Conservation (phyloP, 64 coral and sea anemone species). For the Acropora yongei region DNA sequence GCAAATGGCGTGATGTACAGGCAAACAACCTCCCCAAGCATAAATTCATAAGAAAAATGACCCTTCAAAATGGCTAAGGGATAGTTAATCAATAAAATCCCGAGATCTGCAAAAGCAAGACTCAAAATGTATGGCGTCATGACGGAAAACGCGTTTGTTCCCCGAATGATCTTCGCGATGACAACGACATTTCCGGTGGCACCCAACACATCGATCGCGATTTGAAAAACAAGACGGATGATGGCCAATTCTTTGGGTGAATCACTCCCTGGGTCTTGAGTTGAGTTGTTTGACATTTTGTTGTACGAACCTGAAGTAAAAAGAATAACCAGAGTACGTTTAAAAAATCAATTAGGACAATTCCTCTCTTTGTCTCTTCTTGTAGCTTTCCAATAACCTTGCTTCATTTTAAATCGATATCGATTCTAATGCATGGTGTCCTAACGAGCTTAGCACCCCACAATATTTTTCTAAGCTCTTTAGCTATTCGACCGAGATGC, state of each 20-base stretch:
- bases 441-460: too few relatives aligned
- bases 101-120: slow-evolving; percentile 45
- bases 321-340: too few relatives aligned
- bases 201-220: slow-evolving; percentile 24
- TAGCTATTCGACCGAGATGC: too few relatives aligned
- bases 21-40: slow-evolving; percentile 12
- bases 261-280: background rate
- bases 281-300: background rate
- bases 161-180: slow-evolving; percentile 19
- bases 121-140: slow-evolving; percentile 50
- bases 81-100: slow-evolving; percentile 41
- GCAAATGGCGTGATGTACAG: slow-evolving; percentile 38
- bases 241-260: slow-evolving; percentile 22
- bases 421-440: too few relatives aligned
- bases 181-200: slow-evolving; percentile 37
- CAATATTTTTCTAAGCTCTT: too few relatives aligned
- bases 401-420: too few relatives aligned
- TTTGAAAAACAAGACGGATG: slow-evolving; percentile 4
- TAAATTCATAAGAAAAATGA: background rate
- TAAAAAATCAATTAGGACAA: too few relatives aligned
- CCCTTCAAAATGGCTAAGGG: background rate
- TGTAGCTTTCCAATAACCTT: too few relatives aligned
- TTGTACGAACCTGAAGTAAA: background rate
- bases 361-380: too few relatives aligned
- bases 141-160: slow-evolving; percentile 33